These are phyloP conservation scores for Enteromius viviparus DNA, from an alignment of 2,797 vertebrate species.

Conservation along the genomic window DNA sequence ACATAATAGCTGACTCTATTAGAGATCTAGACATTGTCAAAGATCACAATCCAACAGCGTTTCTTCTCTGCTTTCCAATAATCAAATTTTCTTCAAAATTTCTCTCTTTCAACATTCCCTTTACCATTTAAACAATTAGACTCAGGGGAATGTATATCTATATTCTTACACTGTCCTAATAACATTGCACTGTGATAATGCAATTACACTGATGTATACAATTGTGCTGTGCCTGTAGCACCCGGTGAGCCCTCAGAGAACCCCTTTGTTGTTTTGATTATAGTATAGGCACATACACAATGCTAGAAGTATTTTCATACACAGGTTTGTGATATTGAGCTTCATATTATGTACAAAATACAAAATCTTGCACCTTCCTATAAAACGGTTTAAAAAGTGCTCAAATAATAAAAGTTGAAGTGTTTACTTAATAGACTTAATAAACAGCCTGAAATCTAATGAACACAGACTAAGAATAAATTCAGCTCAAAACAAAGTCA, in stretches of 20 bases:
- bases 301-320: not conserved
- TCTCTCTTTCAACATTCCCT: not conserved
- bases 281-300: not conserved
- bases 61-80: not conserved
- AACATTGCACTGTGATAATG: not conserved
- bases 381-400: not conserved
- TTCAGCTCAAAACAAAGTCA: constrained; percentile 4
- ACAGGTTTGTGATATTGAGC: not conserved
- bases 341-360: not conserved
- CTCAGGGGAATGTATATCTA: not conserved
- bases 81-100: not conserved
- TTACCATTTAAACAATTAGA: not conserved
- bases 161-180: not conserved
- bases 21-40: constrained; percentile 5
- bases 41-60: not conserved
- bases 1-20: not conserved
- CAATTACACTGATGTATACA: constrained; percentile 18
- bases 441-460: not conserved
- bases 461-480: not conserved
- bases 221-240: not conserved
- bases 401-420: not conserved
- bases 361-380: not conserved
- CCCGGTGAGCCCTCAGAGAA: not conserved
- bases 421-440: not conserved
- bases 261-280: constrained; percentile 14